Evolutionary conservation across 2,797 vertebrate species (phyloP), one percentile per base, ranked within the genome.

Genomic region (Phylloscopus collybita): DNA sequence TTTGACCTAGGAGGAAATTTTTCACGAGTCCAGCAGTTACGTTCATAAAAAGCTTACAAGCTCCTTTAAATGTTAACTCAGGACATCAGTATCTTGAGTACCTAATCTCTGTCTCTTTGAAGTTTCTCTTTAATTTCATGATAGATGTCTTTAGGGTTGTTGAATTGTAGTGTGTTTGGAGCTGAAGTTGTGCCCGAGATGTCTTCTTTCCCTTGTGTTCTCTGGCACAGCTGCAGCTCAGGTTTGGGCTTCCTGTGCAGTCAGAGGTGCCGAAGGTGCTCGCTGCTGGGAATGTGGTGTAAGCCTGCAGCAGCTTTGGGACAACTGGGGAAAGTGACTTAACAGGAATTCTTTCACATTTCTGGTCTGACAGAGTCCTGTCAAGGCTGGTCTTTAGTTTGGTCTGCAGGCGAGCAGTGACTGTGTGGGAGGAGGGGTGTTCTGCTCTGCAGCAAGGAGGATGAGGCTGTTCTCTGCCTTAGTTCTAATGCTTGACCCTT

Each of bases 201-300:
- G 12, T 20, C 6, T 45, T 49, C 44, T 66, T 36, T 62, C 11
- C 21, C 16, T 51, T 34, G 25, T 34, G 51, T 78, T 92, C 36
- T 62, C 32, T 45, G 32, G 47, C 29, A 27, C n/a, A 62, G n/a
- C 67, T 82, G 34, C 10, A 16, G 53, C 50, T 66, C 3, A 40
- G 32, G 13, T 44, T 44, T 57, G 69, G 34, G 11, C 3, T 54
- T 56, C 73, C 73, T 76, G 29, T 18, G 11, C 25, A 57, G 16
- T 45, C 14, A 22, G 49, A 76, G 42, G 27, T 53, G 34, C 11
- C 4, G 2, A 49, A 70, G 49, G 32, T 62, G 14, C 49, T 87
- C 1, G 0, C 2, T 51, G 59, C 38, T n/a, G 50, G 10, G 61
- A 9, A 4, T 45, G 64, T 45, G 51, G 29, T 1, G 3, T 54